Evolutionary conservation across 1,140 invertebrate genomes (phyloP), one percentile per base, ranked within the genome.

Genomic region (Drosophila kanapiae): DNA sequence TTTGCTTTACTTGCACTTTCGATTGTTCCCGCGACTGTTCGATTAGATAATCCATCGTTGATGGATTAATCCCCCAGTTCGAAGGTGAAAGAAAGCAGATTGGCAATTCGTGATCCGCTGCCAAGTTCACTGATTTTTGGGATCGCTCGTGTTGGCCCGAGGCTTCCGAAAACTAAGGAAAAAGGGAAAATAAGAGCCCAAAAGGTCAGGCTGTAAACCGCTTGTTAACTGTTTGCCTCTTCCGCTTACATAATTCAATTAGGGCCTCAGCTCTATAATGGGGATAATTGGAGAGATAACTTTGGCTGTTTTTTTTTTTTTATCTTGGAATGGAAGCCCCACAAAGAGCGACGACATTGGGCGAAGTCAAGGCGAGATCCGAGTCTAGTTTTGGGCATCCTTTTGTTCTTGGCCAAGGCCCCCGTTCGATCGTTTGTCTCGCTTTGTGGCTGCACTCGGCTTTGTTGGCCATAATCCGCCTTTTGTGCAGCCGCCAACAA

Each of bases 211-310:
- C 35, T 37, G 37, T 35, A 42, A 60, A 23, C 42, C 53, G 63
- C 79, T 68, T 67, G 75, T 86, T 82, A 81, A 63, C 75, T 63
- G 64, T 82, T 82, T 65, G 84, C 72, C 67, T 58, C 59, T 56
- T 56, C 37, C 51, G 71, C 64, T 87, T 87, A 68, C 84, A 90
- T 87, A 88, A 87, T 84, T 90, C 81, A 80, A 84, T 87, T 88
- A 87, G 82, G 58, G 63, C 79, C 38, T 43, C 65, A 56, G 9
- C 62, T 38, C 16, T 56, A 48, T 72, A 60, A 64, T 48, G 57
- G 45, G 45, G 43, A 56, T 60, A 40, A 47, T 48, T 56, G 53
- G 8, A 56, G 53, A 38, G 35, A 38, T n/a, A 56, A 56, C 35
- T 38, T 10, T 27, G 11, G 18, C 8, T 11, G n/a, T 0, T 13